phyloP scores from a whole-genome alignment of 2,888 invertebrate genomes.

The Eumacrocentrus americanus region DNA sequence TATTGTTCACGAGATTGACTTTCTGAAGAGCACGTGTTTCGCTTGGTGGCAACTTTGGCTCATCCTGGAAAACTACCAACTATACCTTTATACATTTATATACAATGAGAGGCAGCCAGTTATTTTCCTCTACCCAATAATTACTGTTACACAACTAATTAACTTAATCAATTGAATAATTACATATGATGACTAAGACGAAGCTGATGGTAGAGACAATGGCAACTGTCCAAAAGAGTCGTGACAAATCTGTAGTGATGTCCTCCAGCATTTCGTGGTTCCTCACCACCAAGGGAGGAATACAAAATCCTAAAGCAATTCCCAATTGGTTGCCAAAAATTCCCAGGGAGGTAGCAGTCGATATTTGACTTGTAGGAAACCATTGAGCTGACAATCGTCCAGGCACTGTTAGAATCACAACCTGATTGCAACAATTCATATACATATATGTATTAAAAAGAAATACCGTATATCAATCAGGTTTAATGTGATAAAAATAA shows the following conservation, averaged over 20 bases:
- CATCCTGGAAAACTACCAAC: conserved; percentile 67
- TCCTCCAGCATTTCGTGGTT: conserved; percentile 61
- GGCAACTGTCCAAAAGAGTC: conserved; percentile 51
- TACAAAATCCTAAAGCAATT: conserved; percentile 72
- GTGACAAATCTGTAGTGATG: conserved; percentile 60
- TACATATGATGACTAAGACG: conserved; percentile 64
- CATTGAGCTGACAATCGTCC: conserved; percentile 73
- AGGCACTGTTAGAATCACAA: conserved; percentile 72
- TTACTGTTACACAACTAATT: no score
- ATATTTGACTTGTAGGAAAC: conserved; percentile 69
- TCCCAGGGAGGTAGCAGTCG: conserved; percentile 75
- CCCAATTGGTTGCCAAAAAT: conserved; percentile 79
- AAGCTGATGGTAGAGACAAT: conserved; percentile 66
- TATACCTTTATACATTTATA: no score
- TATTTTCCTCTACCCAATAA: no score
- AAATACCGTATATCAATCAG: neutral
- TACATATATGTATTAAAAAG: no score
- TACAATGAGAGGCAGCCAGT: no score
- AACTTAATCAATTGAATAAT: conserved; percentile 40
- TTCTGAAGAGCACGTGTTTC: conserved; percentile 51
- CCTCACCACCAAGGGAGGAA: conserved; percentile 68
- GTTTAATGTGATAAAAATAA: no score
- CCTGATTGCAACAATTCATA: conserved; percentile 59
- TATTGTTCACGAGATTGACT: conserved; percentile 31
- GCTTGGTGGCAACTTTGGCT: conserved; percentile 67